These are phyloP conservation scores for Rhynchotus rufescens DNA, from an alignment of 2,797 vertebrate genomes.

Conservation along the genomic window DNA sequence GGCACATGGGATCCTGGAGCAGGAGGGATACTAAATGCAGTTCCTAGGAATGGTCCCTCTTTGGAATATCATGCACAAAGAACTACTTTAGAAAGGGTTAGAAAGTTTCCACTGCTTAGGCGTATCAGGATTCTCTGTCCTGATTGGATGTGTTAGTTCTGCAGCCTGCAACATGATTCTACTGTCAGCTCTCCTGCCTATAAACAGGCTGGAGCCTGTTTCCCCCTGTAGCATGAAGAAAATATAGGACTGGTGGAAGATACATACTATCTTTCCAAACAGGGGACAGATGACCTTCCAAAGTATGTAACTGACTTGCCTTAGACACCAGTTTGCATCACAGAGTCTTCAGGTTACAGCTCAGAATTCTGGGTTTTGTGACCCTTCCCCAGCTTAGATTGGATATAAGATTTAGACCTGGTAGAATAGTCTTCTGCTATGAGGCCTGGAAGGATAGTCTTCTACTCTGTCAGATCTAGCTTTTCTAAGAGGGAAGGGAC, in stretches of 20 bases:
- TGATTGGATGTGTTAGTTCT: not conserved
- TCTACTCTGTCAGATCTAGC: not conserved
- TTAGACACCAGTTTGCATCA: not conserved
- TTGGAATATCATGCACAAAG: not conserved
- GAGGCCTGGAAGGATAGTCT: not conserved
- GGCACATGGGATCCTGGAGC: not conserved
- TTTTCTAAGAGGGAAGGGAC: not conserved
- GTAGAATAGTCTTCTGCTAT: not conserved
- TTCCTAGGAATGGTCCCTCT: not conserved
- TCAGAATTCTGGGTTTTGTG: not conserved
- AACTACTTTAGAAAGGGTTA: not conserved
- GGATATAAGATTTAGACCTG: not conserved
- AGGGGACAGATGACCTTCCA: not conserved
- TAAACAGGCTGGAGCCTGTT: not conserved
- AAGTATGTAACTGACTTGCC: not conserved
- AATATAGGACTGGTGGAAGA: not conserved
- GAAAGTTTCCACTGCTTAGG: not conserved
- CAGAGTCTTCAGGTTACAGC: not conserved
- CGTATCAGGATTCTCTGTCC: not conserved
- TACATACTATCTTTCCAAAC: not conserved
- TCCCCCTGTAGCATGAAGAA: not conserved
- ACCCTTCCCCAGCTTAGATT: not conserved
- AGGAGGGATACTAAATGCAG: not conserved
- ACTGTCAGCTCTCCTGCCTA: not conserved
- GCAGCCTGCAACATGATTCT: not conserved